A percentile compares a stretch with the other conserved stretches of the same genome.
phyloP scores from a whole-genome alignment of 1,140 invertebrate species.

The Hetaerina americana region DNA sequence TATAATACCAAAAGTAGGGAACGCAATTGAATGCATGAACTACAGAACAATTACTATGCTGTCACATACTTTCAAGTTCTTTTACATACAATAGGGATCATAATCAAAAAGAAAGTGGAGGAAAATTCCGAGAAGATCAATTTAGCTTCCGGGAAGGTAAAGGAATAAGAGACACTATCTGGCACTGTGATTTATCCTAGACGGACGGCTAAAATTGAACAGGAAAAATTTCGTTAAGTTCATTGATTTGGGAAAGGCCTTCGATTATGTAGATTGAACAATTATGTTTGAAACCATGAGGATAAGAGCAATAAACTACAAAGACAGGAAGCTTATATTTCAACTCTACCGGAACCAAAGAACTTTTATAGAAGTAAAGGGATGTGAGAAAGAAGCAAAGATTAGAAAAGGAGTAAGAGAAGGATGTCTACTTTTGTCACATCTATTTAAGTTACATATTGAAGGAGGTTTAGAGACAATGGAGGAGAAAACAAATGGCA shows the following conservation, averaged over 20 bases:
- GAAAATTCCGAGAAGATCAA: too few species aligned
- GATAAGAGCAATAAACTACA: too few species aligned
- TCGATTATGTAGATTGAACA: neutral
- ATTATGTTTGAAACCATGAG: slow-evolving; percentile 9
- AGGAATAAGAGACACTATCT: too few species aligned
- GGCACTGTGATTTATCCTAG: too few species aligned
- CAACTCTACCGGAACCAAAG: too few species aligned
- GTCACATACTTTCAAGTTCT: too few species aligned
- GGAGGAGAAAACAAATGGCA: slow-evolving; percentile 3
- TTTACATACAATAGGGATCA: too few species aligned
- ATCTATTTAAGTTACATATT: too few species aligned
- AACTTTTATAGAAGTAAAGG: slow-evolving; percentile 5
- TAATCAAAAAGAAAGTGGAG: too few species aligned
- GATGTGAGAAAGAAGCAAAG: slow-evolving; percentile 6
- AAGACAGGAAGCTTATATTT: neutral
- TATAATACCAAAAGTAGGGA: slow-evolving; percentile 9
- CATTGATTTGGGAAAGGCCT: neutral
- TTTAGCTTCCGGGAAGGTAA: too few species aligned
- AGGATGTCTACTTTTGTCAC: neutral
- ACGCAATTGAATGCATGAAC: slow-evolving; percentile 9
- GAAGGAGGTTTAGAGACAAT: neutral
- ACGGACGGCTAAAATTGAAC: slow-evolving; percentile 9
- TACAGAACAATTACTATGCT: slow-evolving; percentile 6
- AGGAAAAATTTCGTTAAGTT: slow-evolving; percentile 8
- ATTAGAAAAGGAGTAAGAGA: slow-evolving; percentile 11